Base-by-base conservation (phyloP, 2,888 invertebrate species). In the Colostygia pectinataria region DNA sequence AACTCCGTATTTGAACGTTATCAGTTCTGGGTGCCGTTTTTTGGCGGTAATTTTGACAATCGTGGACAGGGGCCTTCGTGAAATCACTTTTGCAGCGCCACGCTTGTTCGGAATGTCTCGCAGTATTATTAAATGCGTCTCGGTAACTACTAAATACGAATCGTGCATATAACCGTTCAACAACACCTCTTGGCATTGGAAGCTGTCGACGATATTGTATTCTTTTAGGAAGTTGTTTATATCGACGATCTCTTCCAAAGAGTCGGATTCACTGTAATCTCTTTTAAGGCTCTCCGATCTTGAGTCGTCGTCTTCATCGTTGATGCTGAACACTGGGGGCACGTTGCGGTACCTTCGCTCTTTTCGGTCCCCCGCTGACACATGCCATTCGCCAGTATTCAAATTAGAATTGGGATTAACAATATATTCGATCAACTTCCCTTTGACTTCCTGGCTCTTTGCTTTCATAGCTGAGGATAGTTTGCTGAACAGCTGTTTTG, bases 41-140 rank as follows among this genome's bases (percentile, higher is more conserved):
- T 98, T 97, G 7, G 98, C 98, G 0, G 99, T 99, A 55, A 99
- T 99, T 90, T 97, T 98, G 5, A 99, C 97, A 65, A 99, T 97
- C 39, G 96, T 96, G 1, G 97, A 95, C 42, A 99, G 90, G 0
- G 97, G 96, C 44, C 98, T 92, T 55, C 96, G 93, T 0, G 97
- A 96, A 70, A 97, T 95, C 0, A 99, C 93, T 77, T 96, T 95
- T 0, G 96, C 98, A 60, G 93, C 93, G 1, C 96, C 97, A 68
- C 93, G 93, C 60, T 93, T 92, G 52, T 94, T 94, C 8, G 94
- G 92, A 56, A 96, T 90, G 70, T 96, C 95, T 34, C 98, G 92
- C 63, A 99, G 90, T 41, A 98, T 95, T 67, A 96, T 94, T 68
- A 99, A 91, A 81, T 98, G 96, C 27, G 94, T 94, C 66, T 94